phyloP scores from a whole-genome alignment of 2,797 vertebrate genomes.

The Myripristis murdjan region DNA sequence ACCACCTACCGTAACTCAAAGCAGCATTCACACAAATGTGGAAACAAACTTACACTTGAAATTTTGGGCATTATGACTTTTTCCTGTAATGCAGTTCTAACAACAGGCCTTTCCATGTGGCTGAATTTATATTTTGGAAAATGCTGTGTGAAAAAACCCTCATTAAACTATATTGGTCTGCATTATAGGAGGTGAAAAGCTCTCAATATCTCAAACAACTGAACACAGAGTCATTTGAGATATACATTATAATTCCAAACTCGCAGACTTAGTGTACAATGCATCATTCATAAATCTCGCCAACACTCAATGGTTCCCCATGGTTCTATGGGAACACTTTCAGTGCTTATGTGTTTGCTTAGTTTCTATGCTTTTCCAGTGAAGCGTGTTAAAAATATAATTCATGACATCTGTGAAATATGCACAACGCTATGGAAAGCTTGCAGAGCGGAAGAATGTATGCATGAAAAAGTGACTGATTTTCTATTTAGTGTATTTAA shows the following conservation, averaged over 20 bases:
- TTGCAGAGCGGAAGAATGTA: slow-evolving; percentile 26
- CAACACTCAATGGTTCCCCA: slow-evolving; percentile 50
- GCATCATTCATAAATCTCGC: slow-evolving; percentile 58
- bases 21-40: neutral
- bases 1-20: neutral
- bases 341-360: slow-evolving; percentile 52
- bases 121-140: slow-evolving; percentile 13
- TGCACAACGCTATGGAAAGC: slow-evolving; percentile 30
- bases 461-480: slow-evolving; percentile 34
- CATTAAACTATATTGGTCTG: slow-evolving; percentile 21
- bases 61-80: neutral
- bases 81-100: slow-evolving; percentile 1
- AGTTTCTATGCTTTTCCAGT: slow-evolving; percentile 54
- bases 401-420: slow-evolving; percentile 51
- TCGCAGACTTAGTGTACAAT: slow-evolving; percentile 50
- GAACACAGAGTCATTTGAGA: slow-evolving; percentile 48
- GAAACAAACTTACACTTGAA: neutral
- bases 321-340: slow-evolving; percentile 23
- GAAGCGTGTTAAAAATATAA: slow-evolving; percentile 40
- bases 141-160: slow-evolving; percentile 1
- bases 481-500: slow-evolving; percentile 31
- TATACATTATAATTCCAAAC: slow-evolving; percentile 38
- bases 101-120: slow-evolving; percentile 21
- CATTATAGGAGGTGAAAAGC: slow-evolving; percentile 45
- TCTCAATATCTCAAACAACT: slow-evolving; percentile 40